These are phyloP conservation scores for Phalangium opilio DNA, from an alignment of 2,888 invertebrate genomes.

Conservation along the genomic window DNA sequence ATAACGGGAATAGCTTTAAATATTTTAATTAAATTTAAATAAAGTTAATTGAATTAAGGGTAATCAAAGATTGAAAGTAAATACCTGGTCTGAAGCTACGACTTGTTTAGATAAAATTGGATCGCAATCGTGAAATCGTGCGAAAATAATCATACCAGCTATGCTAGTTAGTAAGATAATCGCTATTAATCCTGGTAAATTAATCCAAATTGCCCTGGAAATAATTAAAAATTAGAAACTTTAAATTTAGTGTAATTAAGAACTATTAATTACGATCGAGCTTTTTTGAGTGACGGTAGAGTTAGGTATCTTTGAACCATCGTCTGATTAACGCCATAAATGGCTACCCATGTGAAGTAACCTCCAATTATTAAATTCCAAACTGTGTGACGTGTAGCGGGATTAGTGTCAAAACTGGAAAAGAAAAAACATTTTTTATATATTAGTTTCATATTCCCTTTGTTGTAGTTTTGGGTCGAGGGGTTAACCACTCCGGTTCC, in stretches of 20 bases:
- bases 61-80: no score
- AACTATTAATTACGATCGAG: constrained; percentile 46
- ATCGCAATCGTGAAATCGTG: constrained; percentile 68
- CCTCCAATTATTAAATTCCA: constrained; percentile 73
- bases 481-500: no score
- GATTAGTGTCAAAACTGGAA: constrained; percentile 54
- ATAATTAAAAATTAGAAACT: not conserved
- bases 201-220: constrained; percentile 16
- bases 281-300: constrained; percentile 59
- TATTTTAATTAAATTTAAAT: not conserved
- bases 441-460: no score
- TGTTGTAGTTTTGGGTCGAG: no score
- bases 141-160: constrained; percentile 69
- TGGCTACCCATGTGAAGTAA: constrained; percentile 76
- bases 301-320: constrained; percentile 84
- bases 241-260: not conserved
- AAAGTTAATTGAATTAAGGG: not conserved
- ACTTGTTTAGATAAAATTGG: constrained; percentile 48
- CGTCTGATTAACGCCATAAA: constrained; percentile 85
- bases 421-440: no score
- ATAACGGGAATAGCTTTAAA: constrained; percentile 54
- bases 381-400: constrained; percentile 68
- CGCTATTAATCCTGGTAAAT: constrained; percentile 12
- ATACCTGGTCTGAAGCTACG: constrained; percentile 31
- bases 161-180: constrained; percentile 13